These are phyloP conservation scores for Apteryx owenii DNA, from an alignment of 2,113 vertebrate species.

Conservation along the genomic window DNA sequence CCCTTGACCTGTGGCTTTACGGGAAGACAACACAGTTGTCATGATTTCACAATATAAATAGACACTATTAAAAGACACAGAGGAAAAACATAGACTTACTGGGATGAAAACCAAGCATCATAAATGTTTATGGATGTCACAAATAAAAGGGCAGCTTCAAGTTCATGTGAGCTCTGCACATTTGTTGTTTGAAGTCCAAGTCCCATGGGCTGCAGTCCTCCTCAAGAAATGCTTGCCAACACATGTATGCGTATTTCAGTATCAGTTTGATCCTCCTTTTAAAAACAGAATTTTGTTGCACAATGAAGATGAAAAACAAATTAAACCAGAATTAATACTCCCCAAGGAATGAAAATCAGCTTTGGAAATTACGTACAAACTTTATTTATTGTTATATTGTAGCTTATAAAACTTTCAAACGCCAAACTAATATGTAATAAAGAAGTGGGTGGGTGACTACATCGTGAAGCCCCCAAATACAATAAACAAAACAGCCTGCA, in stretches of 20 bases:
- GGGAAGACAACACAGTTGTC: conserved; percentile 43
- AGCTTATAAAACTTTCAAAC: conserved; percentile 11
- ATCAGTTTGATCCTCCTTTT: conserved; percentile 38
- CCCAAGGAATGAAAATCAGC: conserved; percentile 3
- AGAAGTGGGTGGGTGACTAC: neutral
- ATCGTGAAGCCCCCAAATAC: neutral
- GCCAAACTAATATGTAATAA: neutral
- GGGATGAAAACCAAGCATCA: conserved; percentile 40
- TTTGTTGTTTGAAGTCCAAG: conserved; percentile 37
- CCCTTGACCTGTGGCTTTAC: conserved; percentile 1
- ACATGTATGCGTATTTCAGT: neutral
- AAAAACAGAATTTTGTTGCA: conserved; percentile 37
- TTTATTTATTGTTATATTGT: conserved; percentile 6
- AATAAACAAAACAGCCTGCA: conserved; percentile 43
- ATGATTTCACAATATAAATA: conserved; percentile 63
- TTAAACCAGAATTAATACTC: conserved; percentile 19
- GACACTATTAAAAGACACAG: neutral
- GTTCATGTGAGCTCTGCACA: conserved; percentile 24
- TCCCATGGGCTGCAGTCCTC: neutral
- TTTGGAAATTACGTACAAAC: neutral
- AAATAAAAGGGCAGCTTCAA: conserved; percentile 39
- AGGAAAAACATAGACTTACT: conserved; percentile 17
- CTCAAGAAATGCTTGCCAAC: conserved; percentile 22
- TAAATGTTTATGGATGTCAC: conserved; percentile 43
- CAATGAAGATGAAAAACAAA: conserved; percentile 48